phyloP scores from a whole-genome alignment of 2,113 vertebrate species.

The Mugil cephalus region DNA sequence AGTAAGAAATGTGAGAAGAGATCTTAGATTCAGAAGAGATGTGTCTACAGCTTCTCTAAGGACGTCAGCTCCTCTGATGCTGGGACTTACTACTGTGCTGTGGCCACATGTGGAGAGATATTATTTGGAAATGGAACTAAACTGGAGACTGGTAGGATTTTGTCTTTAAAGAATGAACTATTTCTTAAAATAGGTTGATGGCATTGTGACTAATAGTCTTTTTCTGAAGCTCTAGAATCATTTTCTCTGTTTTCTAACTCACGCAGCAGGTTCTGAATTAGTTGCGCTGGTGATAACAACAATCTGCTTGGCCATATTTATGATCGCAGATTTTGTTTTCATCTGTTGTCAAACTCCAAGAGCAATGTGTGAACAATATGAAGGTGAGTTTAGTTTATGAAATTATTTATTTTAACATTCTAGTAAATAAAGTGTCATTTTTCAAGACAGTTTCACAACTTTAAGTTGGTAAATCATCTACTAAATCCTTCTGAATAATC shows the following conservation, averaged over 20 bases:
- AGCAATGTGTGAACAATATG: background rate
- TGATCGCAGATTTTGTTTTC: conserved; percentile 14
- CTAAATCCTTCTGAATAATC: too few relatives aligned
- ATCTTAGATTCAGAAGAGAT: background rate
- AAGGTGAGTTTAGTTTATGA: background rate
- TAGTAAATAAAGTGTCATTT: fast-evolving
- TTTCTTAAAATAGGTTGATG: too few relatives aligned
- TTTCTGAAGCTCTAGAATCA: too few relatives aligned
- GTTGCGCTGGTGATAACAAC: background rate
- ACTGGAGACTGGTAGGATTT: background rate
- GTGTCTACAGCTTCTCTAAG: conserved; percentile 31
- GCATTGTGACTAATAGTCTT: too few relatives aligned
- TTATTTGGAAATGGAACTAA: conserved; percentile 42
- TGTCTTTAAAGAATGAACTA: too few relatives aligned
- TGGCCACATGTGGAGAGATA: conserved; percentile 57
- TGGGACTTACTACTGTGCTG: conserved; percentile 57
- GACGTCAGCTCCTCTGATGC: conserved; percentile 7
- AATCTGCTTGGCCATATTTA: background rate
- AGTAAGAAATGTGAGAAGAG: background rate
- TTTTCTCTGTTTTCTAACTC: background rate
- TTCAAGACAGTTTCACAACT: too few relatives aligned
- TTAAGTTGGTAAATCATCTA: too few relatives aligned
- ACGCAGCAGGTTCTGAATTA: background rate
- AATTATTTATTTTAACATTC: background rate
- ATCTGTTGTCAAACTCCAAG: background rate